These are phyloP conservation scores for Lysandra bellargus DNA, from an alignment of 2,888 invertebrate genomes.

Conservation along the genomic window DNA sequence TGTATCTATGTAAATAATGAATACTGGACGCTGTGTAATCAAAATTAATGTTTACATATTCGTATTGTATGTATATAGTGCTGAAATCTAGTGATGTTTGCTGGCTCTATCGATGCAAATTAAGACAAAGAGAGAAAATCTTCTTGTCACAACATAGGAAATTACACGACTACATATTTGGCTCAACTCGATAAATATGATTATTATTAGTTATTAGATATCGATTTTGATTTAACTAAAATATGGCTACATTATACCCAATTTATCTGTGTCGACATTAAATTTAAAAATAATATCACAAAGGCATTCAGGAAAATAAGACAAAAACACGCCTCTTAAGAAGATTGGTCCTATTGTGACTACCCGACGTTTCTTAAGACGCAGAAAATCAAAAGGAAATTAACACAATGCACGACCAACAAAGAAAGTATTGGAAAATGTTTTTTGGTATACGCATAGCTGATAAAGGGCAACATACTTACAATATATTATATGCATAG, in stretches of 20 bases:
- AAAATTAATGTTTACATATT: too few species aligned
- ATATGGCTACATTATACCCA: not conserved
- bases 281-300: not conserved
- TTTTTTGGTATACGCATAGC: not conserved
- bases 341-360: not conserved
- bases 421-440: not conserved
- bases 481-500: too few species aligned
- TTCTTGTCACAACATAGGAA: too few species aligned
- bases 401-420: not conserved
- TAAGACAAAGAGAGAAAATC: too few species aligned
- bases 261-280: not conserved
- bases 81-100: too few species aligned
- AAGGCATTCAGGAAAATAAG: not conserved
- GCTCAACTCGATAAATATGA: too few species aligned
- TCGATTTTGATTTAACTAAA: not conserved
- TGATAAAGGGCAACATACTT: too few species aligned
- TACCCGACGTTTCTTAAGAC: not conserved
- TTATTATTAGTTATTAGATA: not conserved
- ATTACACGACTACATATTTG: too few species aligned
- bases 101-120: too few species aligned
- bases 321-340: not conserved
- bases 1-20: too few species aligned
- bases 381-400: not conserved
- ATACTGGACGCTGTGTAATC: too few species aligned
- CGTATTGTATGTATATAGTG: too few species aligned